Percentiles rank a stretch among this genome's conserved stretches.
Evolutionary conservation across 2,888 invertebrate species (phyloP).

Genomic region (Leptura quadrifasciata): DNA sequence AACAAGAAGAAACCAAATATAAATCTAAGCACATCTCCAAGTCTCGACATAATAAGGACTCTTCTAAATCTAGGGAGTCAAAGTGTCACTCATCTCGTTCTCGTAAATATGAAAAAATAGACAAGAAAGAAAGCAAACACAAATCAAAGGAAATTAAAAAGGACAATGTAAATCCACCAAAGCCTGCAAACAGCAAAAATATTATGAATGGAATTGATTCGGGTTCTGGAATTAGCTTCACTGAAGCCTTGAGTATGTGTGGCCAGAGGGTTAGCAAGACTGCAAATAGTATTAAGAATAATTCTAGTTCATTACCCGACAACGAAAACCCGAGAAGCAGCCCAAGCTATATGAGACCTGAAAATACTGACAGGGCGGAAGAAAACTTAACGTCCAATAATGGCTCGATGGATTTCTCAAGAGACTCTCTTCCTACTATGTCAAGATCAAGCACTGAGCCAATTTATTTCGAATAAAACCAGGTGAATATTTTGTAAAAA

Average conservation of each 20-base stretch:
- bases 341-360: constrained; percentile 30
- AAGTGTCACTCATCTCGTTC: constrained; percentile 35
- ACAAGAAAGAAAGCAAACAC: constrained; percentile 49
- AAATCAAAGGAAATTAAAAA: constrained; percentile 39
- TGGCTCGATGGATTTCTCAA: constrained; percentile 78
- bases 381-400: constrained; percentile 85
- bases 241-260: constrained; percentile 88
- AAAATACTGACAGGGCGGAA: constrained; percentile 13
- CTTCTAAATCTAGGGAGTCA: constrained; percentile 34
- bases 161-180: constrained; percentile 59
- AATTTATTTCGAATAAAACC: constrained; percentile 87
- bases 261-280: constrained; percentile 71
- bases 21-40: constrained; percentile 41
- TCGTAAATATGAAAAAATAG: constrained; percentile 53
- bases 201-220: constrained; percentile 78
- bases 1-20: constrained; percentile 28
- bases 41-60: constrained; percentile 40
- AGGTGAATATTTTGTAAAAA: constrained; percentile 79
- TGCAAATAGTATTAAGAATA: constrained; percentile 70
- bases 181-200: constrained; percentile 60
- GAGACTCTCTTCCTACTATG: constrained; percentile 72
- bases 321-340: constrained; percentile 36
- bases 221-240: constrained; percentile 85
- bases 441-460: constrained; percentile 83
- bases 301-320: constrained; percentile 56